Conservation (phyloP, 2,888 invertebrate species). For the Macrophya alboannulata region DNA sequence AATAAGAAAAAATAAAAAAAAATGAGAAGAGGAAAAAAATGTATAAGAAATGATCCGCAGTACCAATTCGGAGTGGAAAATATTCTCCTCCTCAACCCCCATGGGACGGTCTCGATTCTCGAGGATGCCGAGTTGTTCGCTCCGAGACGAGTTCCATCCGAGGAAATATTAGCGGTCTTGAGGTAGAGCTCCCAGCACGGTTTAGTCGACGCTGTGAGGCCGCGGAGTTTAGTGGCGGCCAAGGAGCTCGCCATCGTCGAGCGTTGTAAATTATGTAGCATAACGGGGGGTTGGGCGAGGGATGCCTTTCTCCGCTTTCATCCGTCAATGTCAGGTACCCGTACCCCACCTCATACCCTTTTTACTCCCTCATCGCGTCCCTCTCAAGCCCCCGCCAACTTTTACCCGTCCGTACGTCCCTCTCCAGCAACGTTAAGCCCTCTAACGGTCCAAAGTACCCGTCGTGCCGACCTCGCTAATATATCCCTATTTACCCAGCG, state of each 20-base stretch:
- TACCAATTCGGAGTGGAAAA: background rate
- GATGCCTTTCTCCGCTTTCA: slow-evolving; percentile 73
- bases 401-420: slow-evolving; percentile 21
- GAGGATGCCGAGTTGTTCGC: background rate
- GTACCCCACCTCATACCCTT: slow-evolving; percentile 57
- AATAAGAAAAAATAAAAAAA: background rate
- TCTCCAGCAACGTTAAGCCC: slow-evolving; percentile 30
- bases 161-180: slow-evolving; percentile 12
- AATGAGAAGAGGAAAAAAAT: background rate
- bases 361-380: slow-evolving; percentile 37
- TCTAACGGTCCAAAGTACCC: slow-evolving; percentile 61
- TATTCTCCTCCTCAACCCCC: slow-evolving; percentile 53
- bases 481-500: slow-evolving; percentile 67
- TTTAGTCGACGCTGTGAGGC: background rate
- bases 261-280: slow-evolving; percentile 76
- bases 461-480: slow-evolving; percentile 69
- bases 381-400: slow-evolving; percentile 22
- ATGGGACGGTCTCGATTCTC: slow-evolving; percentile 60
- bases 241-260: slow-evolving; percentile 59
- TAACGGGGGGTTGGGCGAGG: slow-evolving; percentile 67
- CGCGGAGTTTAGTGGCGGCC: slow-evolving; percentile 38
- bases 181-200: slow-evolving; percentile 3
- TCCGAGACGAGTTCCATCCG: background rate
- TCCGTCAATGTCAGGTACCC: slow-evolving; percentile 75
- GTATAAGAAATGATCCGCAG: background rate